Conservation (phyloP, 2,113 vertebrate species). For the Pluvianellus socialis region DNA sequence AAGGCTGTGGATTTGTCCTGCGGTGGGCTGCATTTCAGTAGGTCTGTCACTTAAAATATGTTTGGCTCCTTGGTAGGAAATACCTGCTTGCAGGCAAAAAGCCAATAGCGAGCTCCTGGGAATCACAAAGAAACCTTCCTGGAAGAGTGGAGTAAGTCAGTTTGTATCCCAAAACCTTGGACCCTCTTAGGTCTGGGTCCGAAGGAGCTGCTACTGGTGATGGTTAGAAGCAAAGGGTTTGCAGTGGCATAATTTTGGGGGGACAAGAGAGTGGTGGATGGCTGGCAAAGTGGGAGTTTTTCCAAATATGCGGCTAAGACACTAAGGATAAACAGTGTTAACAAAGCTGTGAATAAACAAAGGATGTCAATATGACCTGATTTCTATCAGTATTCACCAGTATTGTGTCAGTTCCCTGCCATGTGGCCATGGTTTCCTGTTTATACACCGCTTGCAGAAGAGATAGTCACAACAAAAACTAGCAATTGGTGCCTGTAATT, state of each 20-base stretch:
- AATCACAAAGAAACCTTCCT: neutral
- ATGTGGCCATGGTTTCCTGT: neutral
- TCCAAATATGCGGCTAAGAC: neutral
- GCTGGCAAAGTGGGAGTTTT: neutral
- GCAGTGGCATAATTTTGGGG: neutral
- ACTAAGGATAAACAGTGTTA: neutral
- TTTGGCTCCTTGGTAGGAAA: neutral
- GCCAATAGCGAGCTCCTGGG: neutral
- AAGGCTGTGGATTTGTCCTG: neutral
- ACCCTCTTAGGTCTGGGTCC: neutral
- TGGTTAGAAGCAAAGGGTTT: neutral
- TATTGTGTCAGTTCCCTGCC: neutral
- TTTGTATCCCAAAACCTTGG: rapidly evolving
- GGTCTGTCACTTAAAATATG: rapidly evolving
- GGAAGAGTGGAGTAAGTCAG: neutral
- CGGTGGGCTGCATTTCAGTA: neutral
- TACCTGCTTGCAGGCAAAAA: neutral
- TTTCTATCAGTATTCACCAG: neutral
- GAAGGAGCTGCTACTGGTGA: neutral
- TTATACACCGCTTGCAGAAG: neutral
- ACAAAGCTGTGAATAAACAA: neutral
- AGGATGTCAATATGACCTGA: conserved; percentile 17
- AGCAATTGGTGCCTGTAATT: neutral
- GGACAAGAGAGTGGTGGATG: neutral
- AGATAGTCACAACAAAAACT: neutral